phyloP scores from a whole-genome alignment of 2,113 vertebrate species.

The Hassar affinis region DNA sequence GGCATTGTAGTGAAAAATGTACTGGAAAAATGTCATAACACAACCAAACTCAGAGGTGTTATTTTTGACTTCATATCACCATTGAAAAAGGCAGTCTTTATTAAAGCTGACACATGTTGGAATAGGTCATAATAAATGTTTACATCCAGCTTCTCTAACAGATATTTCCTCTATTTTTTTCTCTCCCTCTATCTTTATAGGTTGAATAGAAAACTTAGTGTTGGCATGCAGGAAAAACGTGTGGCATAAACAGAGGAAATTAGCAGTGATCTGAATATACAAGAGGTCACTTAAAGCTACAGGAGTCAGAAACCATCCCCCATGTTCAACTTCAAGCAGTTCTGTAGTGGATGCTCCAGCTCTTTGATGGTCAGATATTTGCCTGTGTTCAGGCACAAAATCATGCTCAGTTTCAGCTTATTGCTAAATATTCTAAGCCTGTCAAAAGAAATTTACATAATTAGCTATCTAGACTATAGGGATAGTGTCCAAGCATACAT shows the following conservation, averaged over 20 bases:
- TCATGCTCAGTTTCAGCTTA: neutral
- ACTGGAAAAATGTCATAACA: neutral
- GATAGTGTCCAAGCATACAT: constrained; percentile 16
- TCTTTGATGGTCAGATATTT: constrained; percentile 20
- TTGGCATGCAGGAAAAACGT: neutral
- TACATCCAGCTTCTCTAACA: neutral
- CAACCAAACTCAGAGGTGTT: neutral
- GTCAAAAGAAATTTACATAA: constrained; percentile 34
- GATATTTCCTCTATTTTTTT: neutral
- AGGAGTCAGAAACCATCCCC: constrained; percentile 22
- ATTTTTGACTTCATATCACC: neutral
- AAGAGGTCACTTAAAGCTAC: constrained; percentile 1
- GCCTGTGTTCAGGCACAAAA: neutral
- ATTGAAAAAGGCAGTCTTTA: too few species aligned
- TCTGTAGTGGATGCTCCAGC: neutral
- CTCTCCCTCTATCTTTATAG: neutral
- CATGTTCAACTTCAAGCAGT: constrained; percentile 29
- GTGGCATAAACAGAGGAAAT: neutral
- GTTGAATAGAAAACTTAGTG: neutral
- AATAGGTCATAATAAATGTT: neutral
- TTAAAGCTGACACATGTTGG: too few species aligned
- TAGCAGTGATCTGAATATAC: constrained; percentile 6
- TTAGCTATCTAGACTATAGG: neutral
- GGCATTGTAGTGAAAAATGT: neutral
- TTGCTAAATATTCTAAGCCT: constrained; percentile 1